A percentile compares a stretch with the other conserved stretches of the same genome.
Evolutionary conservation across 2,797 vertebrate species (phyloP).

Genomic region (Spondyliosoma cantharus): DNA sequence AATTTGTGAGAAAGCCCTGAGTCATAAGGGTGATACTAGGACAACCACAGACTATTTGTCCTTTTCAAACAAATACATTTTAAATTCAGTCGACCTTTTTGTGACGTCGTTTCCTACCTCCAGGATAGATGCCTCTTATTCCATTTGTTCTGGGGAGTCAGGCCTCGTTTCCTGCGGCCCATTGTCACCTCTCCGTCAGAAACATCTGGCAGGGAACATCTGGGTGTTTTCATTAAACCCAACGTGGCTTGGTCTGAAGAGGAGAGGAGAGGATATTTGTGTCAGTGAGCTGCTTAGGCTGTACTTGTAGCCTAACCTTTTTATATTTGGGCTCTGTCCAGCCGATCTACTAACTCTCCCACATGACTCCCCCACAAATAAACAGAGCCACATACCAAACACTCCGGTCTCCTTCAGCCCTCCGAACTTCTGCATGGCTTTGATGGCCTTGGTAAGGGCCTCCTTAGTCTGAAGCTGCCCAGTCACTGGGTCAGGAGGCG

Average conservation of each 20-base stretch:
- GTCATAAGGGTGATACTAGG: not conserved
- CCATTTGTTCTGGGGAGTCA: slow-evolving; percentile 88
- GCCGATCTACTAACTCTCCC: slow-evolving; percentile 78
- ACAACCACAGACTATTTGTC: not conserved
- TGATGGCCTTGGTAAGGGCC: slow-evolving; percentile 92
- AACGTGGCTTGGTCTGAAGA: slow-evolving; percentile 83
- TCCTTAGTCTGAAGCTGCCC: slow-evolving; percentile 93
- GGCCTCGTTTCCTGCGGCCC: slow-evolving; percentile 84
- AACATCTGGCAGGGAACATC: slow-evolving; percentile 95
- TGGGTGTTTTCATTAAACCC: slow-evolving; percentile 94
- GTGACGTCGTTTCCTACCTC: slow-evolving; percentile 84
- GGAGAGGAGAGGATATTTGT: not conserved
- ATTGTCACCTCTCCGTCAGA: slow-evolving; percentile 44
- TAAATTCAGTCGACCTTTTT: not conserved
- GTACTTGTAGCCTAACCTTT: not conserved
- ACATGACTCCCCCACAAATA: slow-evolving; percentile 2
- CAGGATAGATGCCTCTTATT: slow-evolving; percentile 94
- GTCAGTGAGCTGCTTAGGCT: not conserved
- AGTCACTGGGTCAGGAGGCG: slow-evolving; percentile 87
- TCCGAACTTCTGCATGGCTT: slow-evolving; percentile 95
- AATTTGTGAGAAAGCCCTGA: not conserved
- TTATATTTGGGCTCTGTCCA: not conserved
- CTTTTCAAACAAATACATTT: not conserved
- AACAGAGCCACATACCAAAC: slow-evolving; percentile 67
- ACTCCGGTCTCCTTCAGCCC: slow-evolving; percentile 87